Evolutionary conservation across 2,113 vertebrate species (phyloP).

Genomic region (Phainopepla nitens): DNA sequence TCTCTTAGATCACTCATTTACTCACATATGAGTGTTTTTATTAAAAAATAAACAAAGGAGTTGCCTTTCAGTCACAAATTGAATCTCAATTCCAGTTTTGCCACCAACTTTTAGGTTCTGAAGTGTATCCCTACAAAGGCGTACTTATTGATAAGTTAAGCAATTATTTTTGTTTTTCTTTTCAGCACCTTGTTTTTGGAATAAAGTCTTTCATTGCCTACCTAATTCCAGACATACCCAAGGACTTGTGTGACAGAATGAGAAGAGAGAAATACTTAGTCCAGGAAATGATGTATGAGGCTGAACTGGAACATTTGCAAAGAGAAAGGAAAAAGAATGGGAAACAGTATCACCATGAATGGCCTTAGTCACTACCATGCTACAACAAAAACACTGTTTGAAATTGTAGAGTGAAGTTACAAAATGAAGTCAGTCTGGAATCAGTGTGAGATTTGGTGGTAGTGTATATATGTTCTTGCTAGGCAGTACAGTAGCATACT

Average conservation of each 20-base stretch:
- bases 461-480: background rate
- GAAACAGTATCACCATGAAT: conserved; percentile 94
- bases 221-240: conserved; percentile 83
- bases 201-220: conserved; percentile 85
- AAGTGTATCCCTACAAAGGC: background rate
- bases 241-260: conserved; percentile 81
- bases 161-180: conserved; percentile 25
- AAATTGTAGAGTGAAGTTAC: background rate
- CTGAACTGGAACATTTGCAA: conserved; percentile 93
- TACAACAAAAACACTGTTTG: background rate
- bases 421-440: background rate
- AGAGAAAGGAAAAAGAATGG: conserved; percentile 92
- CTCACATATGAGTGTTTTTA: background rate
- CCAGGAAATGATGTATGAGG: conserved; percentile 86
- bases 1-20: background rate
- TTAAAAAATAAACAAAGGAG: background rate
- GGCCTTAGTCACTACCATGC: conserved; percentile 83
- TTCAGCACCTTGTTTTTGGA: conserved; percentile 81
- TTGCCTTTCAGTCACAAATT: background rate
- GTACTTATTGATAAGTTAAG: background rate
- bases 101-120: background rate
- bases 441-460: background rate
- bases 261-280: conserved; percentile 82
- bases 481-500: background rate
- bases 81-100: background rate